These are phyloP conservation scores for Dromius quadrimaculatus DNA, from an alignment of 2,888 invertebrate species.

Conservation along the genomic window DNA sequence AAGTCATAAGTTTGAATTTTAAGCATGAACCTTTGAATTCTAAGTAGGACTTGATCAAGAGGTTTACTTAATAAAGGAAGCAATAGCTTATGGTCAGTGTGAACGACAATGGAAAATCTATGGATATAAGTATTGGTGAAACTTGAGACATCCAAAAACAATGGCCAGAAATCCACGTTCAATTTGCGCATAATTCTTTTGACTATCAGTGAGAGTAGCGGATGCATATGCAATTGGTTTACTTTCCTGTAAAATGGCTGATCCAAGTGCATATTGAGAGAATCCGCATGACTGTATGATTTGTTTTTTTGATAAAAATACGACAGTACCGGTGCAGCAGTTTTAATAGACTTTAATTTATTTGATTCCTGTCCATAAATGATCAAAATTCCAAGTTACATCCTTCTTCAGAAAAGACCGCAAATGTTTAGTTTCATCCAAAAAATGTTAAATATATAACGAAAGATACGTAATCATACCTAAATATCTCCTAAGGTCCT, in stretches of 20 bases:
- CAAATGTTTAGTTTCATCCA: not conserved
- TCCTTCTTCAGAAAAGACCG: not conserved
- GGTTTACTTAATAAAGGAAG: not conserved
- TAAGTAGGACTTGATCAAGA: not conserved
- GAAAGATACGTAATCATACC: not conserved
- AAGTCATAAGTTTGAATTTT: not conserved
- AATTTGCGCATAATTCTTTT: not conserved
- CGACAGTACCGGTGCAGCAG: not conserved
- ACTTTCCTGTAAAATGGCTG: not conserved
- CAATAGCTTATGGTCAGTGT: not conserved
- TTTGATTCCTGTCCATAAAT: too few species aligned
- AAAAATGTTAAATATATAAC: not conserved
- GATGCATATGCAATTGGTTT: not conserved
- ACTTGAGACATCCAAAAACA: not conserved
- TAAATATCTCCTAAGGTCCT: not conserved
- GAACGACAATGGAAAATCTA: not conserved
- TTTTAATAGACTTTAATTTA: not conserved
- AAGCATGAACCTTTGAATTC: not conserved
- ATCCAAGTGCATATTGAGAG: not conserved
- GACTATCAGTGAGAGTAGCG: not conserved
- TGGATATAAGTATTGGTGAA: not conserved
- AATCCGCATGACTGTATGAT: not conserved
- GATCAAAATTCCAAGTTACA: not conserved
- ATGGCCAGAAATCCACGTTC: not conserved
- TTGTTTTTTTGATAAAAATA: not conserved